A percentile compares a stretch with the other conserved stretches of the same genome.
These are phyloP conservation scores for Chelonus insularis DNA, from an alignment of 1,140 invertebrate species.

Conservation along the genomic window DNA sequence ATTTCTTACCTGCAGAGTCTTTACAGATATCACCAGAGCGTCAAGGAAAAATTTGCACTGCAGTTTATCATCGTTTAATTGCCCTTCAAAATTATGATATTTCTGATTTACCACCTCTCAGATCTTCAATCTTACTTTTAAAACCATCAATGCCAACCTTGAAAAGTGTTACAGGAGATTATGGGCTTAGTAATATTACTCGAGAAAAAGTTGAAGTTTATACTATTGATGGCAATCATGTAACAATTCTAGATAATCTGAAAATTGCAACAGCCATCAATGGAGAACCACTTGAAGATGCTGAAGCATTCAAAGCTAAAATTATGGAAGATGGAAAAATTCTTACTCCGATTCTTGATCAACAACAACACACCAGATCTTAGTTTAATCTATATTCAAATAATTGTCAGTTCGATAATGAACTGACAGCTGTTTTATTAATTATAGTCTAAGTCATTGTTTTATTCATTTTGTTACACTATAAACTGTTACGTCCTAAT, in stretches of 20 bases:
- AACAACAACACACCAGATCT: constrained; percentile 10
- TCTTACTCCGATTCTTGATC: constrained; percentile 31
- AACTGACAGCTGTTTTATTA: too few species aligned
- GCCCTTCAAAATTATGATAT: constrained; percentile 61
- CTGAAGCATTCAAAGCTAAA: constrained; percentile 39
- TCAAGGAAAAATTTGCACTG: constrained; percentile 52
- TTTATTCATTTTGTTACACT: too few species aligned
- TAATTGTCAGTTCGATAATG: not conserved
- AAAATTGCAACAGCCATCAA: constrained; percentile 68
- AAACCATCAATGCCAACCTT: constrained; percentile 63
- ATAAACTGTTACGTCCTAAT: too few species aligned
- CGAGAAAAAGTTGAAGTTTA: constrained; percentile 30
- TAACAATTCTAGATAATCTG: constrained; percentile 68
- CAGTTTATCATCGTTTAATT: constrained; percentile 64
- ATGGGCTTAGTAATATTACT: constrained; percentile 61
- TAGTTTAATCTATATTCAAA: not conserved
- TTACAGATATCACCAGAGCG: constrained; percentile 45
- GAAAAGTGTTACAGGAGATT: constrained; percentile 64
- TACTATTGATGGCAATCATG: constrained; percentile 66
- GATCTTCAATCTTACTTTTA: constrained; percentile 66
- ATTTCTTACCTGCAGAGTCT: constrained; percentile 26
- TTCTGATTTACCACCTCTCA: constrained; percentile 46
- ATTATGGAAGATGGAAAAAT: constrained; percentile 40
- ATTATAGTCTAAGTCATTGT: too few species aligned
- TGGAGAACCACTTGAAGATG: constrained; percentile 48